Base-by-base conservation (phyloP, 2,888 invertebrate genomes). In the Diaprepes abbreviatus region DNA sequence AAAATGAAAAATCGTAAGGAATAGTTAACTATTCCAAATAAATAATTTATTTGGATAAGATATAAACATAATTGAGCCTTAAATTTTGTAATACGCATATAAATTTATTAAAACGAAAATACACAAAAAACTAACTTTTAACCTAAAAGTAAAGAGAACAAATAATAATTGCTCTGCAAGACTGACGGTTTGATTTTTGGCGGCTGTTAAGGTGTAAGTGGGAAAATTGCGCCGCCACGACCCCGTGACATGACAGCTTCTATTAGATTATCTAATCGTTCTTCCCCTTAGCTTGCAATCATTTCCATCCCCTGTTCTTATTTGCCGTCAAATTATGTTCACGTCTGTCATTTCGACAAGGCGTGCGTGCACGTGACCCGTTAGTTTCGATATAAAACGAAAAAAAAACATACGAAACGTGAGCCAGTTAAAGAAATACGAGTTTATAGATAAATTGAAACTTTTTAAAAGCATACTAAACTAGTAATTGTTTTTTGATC, bases 311-410 rank as follows among this genome's bases (percentile, higher is more conserved):
- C 78, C 79, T 78, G 77, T 79, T 79, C 81, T 82, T 83, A 83
- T 84, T 83, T 82, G 83, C 83, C 83, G 84, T 83, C 83, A 83
- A 83, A 83, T 83, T 83, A 83, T 83, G 83, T 83, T 82, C 82
- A 79, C 81, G 83, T 83, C 83, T 83, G 83, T 82, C 83, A 83
- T 83, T 82, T 81, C 78, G 76, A 78, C 79, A 76, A 79, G 80
- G 80, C 80, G 79, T 78, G 78, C 78, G 78, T 77, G 81, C 82
- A 81, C 83, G 83, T 83, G 83, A 82, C 81, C 45, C 77, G 45
- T 48, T 35, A 59, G 31, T 59, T 45, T 59, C 38, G 21, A 24
- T 36, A 43, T 43, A 45, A 59, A 33, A 24, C 43, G 59, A 16
- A 40, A 40, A 59, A 43, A 35, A 62, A 71, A 69, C 55, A 62